Percentiles rank a stretch among this genome's conserved stretches.
phyloP scores from a whole-genome alignment of 2,113 vertebrate species.

The Microcebus lehilahytsara region DNA sequence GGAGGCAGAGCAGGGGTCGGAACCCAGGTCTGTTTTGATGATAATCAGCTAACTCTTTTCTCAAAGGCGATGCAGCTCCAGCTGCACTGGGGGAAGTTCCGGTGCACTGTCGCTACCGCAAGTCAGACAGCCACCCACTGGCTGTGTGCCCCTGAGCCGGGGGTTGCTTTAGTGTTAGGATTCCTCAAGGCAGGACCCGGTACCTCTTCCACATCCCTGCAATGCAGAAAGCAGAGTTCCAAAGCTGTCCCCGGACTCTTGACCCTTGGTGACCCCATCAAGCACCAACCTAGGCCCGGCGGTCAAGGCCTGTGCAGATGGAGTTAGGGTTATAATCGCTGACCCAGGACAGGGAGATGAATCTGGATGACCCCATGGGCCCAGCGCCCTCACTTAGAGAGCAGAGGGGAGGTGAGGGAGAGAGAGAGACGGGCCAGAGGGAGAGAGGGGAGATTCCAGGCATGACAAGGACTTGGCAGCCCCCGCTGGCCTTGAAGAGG shows the following conservation, averaged over 20 bases:
- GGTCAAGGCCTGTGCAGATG: background rate
- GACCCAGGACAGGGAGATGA: background rate
- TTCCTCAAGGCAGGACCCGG: background rate
- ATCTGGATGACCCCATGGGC: background rate
- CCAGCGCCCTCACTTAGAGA: rapidly evolving
- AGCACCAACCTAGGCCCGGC: background rate
- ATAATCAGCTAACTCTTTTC: background rate
- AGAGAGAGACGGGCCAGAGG: background rate
- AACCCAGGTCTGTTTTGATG: rapidly evolving
- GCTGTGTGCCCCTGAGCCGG: rapidly evolving
- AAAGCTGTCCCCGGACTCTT: background rate
- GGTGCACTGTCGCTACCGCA: rapidly evolving
- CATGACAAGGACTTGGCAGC: rapidly evolving
- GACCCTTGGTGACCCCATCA: no score
- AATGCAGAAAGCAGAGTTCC: rapidly evolving
- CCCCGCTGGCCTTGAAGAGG: background rate
- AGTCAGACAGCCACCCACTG: background rate
- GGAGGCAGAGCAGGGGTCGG: rapidly evolving
- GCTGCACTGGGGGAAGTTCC: background rate
- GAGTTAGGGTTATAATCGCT: background rate
- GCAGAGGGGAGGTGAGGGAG: background rate
- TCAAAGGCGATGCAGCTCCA: background rate
- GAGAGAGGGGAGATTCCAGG: no score
- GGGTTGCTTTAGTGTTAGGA: background rate
- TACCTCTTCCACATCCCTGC: background rate